Conservation (phyloP, 2,113 vertebrate species). For the Catagonus wagneri region DNA sequence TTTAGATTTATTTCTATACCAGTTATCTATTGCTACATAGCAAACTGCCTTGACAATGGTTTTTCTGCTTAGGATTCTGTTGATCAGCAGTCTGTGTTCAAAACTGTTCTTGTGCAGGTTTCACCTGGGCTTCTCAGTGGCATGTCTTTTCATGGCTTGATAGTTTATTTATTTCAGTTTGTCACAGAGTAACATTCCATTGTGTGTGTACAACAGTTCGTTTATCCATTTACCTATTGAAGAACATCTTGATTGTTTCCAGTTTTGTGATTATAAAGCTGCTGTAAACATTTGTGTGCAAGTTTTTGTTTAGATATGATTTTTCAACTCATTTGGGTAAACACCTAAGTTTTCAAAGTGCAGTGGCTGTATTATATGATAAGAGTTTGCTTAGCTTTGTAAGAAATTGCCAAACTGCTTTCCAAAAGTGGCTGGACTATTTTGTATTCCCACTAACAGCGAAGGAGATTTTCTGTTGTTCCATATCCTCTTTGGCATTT, state of each 20-base stretch:
- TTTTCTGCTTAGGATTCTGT: neutral
- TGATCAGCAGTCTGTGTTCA: neutral
- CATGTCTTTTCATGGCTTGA: neutral
- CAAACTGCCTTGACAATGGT: neutral
- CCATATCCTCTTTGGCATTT: neutral
- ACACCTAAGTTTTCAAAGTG: neutral
- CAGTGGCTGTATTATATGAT: neutral
- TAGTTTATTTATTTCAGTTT: neutral
- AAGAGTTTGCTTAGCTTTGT: neutral
- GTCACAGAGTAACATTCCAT: neutral
- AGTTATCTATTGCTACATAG: neutral
- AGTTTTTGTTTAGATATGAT: neutral
- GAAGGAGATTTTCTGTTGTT: neutral
- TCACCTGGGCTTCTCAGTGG: neutral
- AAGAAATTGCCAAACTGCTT: neutral
- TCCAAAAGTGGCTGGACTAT: neutral
- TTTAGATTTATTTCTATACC: neutral
- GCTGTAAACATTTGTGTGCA: neutral
- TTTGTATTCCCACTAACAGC: neutral
- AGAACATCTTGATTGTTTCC: neutral
- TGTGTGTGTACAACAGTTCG: neutral
- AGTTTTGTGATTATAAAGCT: neutral
- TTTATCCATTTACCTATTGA: neutral
- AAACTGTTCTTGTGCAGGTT: neutral
- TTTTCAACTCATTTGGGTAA: neutral